phyloP scores from a whole-genome alignment of 37 sponge, comb jelly and placozoan species.

The Spongilla lacustris region DNA sequence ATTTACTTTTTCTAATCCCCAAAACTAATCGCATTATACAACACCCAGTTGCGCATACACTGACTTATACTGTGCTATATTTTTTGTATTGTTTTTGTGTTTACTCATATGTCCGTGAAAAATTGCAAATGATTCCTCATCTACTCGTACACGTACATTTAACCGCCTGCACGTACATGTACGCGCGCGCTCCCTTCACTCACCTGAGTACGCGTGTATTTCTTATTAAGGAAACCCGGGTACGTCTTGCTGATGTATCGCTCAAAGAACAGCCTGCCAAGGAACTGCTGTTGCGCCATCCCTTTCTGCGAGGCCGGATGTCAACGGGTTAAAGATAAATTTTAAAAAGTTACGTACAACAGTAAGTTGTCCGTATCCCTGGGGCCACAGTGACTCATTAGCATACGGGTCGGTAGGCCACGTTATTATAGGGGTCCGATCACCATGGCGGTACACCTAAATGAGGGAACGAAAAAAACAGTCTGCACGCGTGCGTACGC shows the following conservation, averaged over 20 bases:
- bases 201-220: slow-evolving; percentile 74
- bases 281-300: not conserved
- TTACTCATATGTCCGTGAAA: too few relatives aligned
- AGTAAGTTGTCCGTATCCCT: slow-evolving; percentile 91
- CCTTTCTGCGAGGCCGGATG: not conserved
- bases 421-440: slow-evolving; percentile 76
- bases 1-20: too few relatives aligned
- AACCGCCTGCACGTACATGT: too few relatives aligned
- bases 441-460: slow-evolving; percentile 97
- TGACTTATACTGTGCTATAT: too few relatives aligned
- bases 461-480: not conserved
- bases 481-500: too few relatives aligned
- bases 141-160: too few relatives aligned
- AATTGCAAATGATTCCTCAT: too few relatives aligned
- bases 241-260: slow-evolving; percentile 27
- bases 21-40: too few relatives aligned
- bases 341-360: slow-evolving; percentile 35
- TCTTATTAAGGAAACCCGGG: slow-evolving; percentile 13
- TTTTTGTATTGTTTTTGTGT: too few relatives aligned
- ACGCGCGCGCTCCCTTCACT: too few relatives aligned
- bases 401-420: slow-evolving; percentile 71
- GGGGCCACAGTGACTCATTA: slow-evolving; percentile 73
- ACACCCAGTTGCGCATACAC: too few relatives aligned
- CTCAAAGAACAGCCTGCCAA: slow-evolving; percentile 39
- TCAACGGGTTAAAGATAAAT: not conserved